A percentile compares a stretch with the other conserved stretches of the same genome.
Conservation (phyloP, 35 echinoderm and acorn worm genomes). For the Eucidaris tribuloides region DNA sequence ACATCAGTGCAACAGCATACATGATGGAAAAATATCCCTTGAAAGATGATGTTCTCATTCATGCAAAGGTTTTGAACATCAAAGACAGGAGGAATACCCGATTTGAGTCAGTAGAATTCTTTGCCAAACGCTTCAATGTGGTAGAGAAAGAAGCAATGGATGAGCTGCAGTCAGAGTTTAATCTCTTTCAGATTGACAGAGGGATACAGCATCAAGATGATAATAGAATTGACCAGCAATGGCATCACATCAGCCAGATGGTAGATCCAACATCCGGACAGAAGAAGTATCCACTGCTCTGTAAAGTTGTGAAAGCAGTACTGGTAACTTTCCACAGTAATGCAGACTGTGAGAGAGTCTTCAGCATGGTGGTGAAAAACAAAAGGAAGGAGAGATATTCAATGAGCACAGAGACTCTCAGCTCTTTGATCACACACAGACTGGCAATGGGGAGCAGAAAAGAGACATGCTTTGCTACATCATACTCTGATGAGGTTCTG, state of each 20-base stretch:
- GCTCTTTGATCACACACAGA: background rate
- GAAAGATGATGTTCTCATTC: background rate
- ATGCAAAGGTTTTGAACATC: background rate
- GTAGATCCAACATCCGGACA: background rate
- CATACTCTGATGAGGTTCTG: background rate
- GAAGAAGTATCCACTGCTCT: background rate
- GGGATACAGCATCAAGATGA: background rate
- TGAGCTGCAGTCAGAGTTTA: conserved; percentile 16
- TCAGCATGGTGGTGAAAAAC: background rate
- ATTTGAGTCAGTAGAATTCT: background rate
- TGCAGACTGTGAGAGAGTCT: conserved; percentile 15
- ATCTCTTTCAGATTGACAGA: conserved; percentile 6
- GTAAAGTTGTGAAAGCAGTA: background rate
- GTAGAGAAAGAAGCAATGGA: conserved; percentile 1
- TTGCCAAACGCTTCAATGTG: background rate
- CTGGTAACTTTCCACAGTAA: conserved; percentile 9
- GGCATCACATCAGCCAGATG: background rate
- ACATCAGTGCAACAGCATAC: background rate
- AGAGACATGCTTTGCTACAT: background rate
- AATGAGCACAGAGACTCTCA: conserved; percentile 3
- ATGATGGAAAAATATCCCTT: background rate
- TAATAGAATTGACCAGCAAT: background rate
- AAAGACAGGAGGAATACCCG: background rate
- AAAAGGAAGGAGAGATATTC: background rate
- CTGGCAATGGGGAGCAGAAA: background rate